Conservation (phyloP, 2,888 invertebrate genomes). For the Acleris literana region DNA sequence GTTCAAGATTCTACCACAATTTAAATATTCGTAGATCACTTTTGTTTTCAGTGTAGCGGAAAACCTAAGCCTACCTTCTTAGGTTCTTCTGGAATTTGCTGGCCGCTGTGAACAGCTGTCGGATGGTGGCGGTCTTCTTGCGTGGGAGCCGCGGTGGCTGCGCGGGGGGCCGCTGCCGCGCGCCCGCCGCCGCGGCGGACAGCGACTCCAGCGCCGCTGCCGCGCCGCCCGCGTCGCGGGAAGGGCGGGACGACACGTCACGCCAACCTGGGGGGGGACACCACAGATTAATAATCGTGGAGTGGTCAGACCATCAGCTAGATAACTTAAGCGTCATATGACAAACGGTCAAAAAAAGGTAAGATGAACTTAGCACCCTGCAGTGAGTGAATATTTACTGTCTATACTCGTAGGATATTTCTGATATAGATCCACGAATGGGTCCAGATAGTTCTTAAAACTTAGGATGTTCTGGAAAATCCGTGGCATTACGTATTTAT, state of each 20-base stretch:
- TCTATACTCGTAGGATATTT: no score
- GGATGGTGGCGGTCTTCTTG: constrained; percentile 94
- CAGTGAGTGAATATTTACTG: no score
- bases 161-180: constrained; percentile 71
- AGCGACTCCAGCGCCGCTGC: constrained; percentile 86
- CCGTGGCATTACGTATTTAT: no score
- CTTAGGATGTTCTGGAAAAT: no score
- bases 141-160: constrained; percentile 88
- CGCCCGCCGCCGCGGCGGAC: constrained; percentile 84
- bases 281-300: background rate
- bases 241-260: constrained; percentile 88
- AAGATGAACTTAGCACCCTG: no score
- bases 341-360: no score
- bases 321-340: no score
- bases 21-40: no score
- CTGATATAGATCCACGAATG: no score
- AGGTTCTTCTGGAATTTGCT: constrained; percentile 98
- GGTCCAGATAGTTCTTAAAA: no score
- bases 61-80: constrained; percentile 83
- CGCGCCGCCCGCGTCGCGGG: constrained; percentile 85
- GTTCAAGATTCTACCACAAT: no score
- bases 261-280: constrained; percentile 87
- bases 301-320: background rate
- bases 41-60: no score
- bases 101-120: constrained; percentile 97